Base-by-base conservation (phyloP, 2,797 vertebrate species). In the Gymnothorax reevesii region DNA sequence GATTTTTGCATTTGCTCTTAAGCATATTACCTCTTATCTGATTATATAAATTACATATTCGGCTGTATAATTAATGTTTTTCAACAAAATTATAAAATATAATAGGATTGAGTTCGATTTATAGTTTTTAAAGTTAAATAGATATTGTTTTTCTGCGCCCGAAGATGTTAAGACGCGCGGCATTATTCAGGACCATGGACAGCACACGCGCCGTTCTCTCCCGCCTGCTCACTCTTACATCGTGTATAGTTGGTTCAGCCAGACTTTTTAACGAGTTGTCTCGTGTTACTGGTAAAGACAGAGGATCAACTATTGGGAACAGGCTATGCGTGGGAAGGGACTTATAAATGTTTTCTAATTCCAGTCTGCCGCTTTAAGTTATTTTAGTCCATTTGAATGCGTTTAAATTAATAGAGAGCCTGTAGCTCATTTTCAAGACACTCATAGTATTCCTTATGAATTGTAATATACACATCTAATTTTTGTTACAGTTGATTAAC, bases 371-470 rank as follows among this genome's bases (percentile, higher is more conserved):
- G 13, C 27, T 73, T 6, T 33, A 42, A 77, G 52, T 77, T 52
- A 0, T 20, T 12, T 77, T 52, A 49, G 52, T 59, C 92, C 89
- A 91, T 79, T 17, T 69, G 89, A 77, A 75, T 59, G 27, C 69
- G 64, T 85, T 27, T 85, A 69, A n/a, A 85, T 64, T 57, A 42
- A 66, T 15, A 12, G 55, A 64, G 86, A 73, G 3, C n/a, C 33
- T 49, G 17, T 59, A 22, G n/a, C 7, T 75, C 27, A 22, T 42
- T 42, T 33, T 75, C 71, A 75, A 75, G 12, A 75, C 42, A 75
- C 42, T 15, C 27, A 42, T 52, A 52, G 4, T 75, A 27, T 49
- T 49, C 13, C 22, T 20, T 52, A 77, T 49, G 0, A 52, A 49
- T 15, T 77, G 52, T 49, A 77, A 33, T 9, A 33, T 4, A 73